Percentiles rank a stretch among this genome's conserved stretches.
Conservation (phyloP, 2,797 vertebrate genomes). For the Meda fulgida region DNA sequence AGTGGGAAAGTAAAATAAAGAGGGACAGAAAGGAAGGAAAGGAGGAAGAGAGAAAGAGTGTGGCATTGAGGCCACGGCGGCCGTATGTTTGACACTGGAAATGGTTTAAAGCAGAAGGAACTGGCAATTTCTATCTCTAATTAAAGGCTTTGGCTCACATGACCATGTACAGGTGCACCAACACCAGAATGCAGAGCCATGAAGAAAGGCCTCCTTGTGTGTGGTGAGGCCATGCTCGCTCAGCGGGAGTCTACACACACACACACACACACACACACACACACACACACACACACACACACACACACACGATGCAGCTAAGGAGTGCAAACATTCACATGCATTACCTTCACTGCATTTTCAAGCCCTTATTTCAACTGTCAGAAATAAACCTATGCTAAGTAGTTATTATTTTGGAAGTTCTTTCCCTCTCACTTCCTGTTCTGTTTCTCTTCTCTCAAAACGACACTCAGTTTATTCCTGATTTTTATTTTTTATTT, state of each 20-base stretch:
- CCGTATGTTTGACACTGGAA: conserved; percentile 57
- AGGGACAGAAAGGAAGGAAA: conserved; percentile 40
- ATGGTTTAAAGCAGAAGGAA: conserved; percentile 54
- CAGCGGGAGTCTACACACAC: conserved; percentile 59
- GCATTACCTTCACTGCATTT: conserved; percentile 60
- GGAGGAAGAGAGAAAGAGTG: conserved; percentile 26
- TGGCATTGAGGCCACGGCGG: conserved; percentile 11
- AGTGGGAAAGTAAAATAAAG: conserved; percentile 43
- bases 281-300: conserved; percentile 69
- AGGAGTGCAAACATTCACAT: conserved; percentile 55
- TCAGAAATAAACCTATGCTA: conserved; percentile 42
- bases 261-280: conserved; percentile 71
- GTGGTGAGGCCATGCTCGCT: conserved; percentile 67
- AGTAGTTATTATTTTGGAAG: background rate
- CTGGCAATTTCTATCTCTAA: conserved; percentile 56
- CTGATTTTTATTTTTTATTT: conserved; percentile 33
- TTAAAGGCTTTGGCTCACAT: conserved; percentile 62
- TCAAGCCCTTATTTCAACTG: conserved; percentile 54
- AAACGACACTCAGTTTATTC: conserved; percentile 28
- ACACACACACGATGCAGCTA: conserved; percentile 70
- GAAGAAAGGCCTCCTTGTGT: conserved; percentile 80
- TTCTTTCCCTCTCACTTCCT: background rate
- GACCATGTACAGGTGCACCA: conserved; percentile 79
- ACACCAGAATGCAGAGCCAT: conserved; percentile 72
- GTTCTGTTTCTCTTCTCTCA: conserved; percentile 2